Conservation (phyloP, 1,140 invertebrate species). For the Cherax quadricarinatus region DNA sequence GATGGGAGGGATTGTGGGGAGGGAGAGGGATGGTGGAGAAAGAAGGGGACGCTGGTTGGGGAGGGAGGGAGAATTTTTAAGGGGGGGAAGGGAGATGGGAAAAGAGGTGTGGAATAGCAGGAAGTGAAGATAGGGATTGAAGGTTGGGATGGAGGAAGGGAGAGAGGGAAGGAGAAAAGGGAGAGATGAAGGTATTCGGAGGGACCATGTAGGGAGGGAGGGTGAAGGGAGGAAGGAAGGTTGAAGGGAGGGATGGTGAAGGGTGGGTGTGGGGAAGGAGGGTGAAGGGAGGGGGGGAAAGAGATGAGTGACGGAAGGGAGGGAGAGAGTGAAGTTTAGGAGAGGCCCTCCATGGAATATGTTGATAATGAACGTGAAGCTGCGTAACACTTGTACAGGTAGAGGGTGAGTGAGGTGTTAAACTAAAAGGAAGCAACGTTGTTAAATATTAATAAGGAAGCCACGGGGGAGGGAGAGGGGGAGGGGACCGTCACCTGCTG, state of each 20-base stretch:
- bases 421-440: conserved; percentile 17
- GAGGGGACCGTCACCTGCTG: not conserved
- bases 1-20: not conserved
- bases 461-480: conserved; percentile 14
- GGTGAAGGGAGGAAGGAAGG: not conserved
- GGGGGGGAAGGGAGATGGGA: not conserved
- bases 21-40: not conserved
- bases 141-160: no score
- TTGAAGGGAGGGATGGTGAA: not conserved
- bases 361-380: not conserved
- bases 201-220: not conserved
- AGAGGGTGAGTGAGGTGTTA: conserved; percentile 22
- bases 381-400: not conserved
- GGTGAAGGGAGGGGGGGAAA: not conserved
- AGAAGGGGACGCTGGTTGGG: not conserved
- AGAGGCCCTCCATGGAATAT: no score
- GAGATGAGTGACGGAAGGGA: no score
- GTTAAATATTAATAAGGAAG: conserved; percentile 51
- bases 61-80: not conserved
- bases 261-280: not conserved
- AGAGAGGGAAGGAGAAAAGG: no score
- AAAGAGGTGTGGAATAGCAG: not conserved
- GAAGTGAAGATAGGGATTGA: not conserved
- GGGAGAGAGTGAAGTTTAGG: no score
- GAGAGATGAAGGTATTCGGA: not conserved